These are phyloP conservation scores for Mayetiola destructor DNA, from an alignment of 2,888 invertebrate species.

Conservation along the genomic window DNA sequence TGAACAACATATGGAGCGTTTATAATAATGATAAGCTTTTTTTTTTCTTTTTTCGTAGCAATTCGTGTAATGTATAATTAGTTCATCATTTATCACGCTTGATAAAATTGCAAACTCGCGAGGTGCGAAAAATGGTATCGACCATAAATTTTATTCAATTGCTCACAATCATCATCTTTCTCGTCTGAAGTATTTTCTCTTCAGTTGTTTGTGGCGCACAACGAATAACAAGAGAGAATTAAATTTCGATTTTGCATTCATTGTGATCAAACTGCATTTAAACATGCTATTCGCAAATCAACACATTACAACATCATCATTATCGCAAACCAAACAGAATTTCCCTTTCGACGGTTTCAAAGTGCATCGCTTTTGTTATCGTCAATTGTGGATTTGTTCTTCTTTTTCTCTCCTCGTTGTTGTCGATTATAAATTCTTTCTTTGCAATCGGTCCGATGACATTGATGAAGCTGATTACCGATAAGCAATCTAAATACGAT, in stretches of 20 bases:
- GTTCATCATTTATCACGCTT: constrained; percentile 6
- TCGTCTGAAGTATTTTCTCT: background rate
- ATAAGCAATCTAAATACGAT: background rate
- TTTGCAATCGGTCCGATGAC: too few relatives aligned
- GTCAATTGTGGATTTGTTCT: background rate
- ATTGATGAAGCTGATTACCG: background rate
- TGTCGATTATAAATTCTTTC: too few relatives aligned
- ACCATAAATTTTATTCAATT: constrained; percentile 6
- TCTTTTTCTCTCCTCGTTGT: background rate
- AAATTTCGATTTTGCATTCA: background rate
- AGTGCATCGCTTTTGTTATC: background rate
- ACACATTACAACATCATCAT: constrained; percentile 10
- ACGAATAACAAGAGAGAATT: too few relatives aligned
- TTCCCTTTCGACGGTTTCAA: constrained; percentile 11
- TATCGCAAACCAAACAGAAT: too few relatives aligned
- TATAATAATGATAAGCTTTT: too few relatives aligned
- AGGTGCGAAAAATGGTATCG: constrained; percentile 1
- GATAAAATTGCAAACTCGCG: constrained; percentile 5
- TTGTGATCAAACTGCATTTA: background rate
- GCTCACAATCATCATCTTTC: background rate
- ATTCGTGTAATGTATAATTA: constrained; percentile 4
- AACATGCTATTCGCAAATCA: constrained; percentile 8
- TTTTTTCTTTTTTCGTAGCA: too few relatives aligned
- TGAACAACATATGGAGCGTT: too few relatives aligned
- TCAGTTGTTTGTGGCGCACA: background rate